Evolutionary conservation across 2,888 invertebrate species (phyloP).

Genomic region (Laspeyria flexula): DNA sequence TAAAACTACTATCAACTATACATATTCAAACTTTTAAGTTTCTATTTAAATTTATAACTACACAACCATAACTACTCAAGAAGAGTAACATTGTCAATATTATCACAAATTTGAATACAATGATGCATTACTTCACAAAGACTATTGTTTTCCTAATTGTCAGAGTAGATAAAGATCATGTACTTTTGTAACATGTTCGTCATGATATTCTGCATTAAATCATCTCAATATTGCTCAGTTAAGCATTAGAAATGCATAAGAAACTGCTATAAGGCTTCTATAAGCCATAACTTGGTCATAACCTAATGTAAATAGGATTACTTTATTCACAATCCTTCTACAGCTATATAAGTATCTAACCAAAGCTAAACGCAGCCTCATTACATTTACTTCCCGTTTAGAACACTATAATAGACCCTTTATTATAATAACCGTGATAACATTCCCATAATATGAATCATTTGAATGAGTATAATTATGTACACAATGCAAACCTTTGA

Average conservation of each 20-base stretch:
- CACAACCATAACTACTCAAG: slow-evolving; percentile 13
- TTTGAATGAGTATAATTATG: slow-evolving; percentile 59
- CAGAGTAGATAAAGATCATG: not conserved
- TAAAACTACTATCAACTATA: no score
- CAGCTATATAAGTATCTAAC: slow-evolving; percentile 24
- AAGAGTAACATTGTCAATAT: slow-evolving; percentile 11
- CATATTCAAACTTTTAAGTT: no score
- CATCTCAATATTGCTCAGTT: not conserved
- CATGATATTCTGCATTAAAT: slow-evolving; percentile 7
- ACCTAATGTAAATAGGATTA: slow-evolving; percentile 59
- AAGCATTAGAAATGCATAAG: slow-evolving; percentile 22
- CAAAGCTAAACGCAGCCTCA: slow-evolving; percentile 39
- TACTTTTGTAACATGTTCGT: slow-evolving; percentile 5
- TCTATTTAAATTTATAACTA: not conserved
- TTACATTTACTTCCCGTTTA: slow-evolving; percentile 65
- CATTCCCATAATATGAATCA: slow-evolving; percentile 83
- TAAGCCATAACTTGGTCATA: slow-evolving; percentile 48
- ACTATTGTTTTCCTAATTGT: slow-evolving; percentile 26
- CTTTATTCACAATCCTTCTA: slow-evolving; percentile 25
- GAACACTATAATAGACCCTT: slow-evolving; percentile 61
- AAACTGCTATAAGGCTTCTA: slow-evolving; percentile 56
- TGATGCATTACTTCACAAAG: slow-evolving; percentile 24
- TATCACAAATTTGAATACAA: slow-evolving; percentile 32
- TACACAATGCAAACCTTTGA: slow-evolving; percentile 61
- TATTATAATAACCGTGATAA: slow-evolving; percentile 67